phyloP scores from a whole-genome alignment of 2,113 vertebrate species.

The Zeus faber region DNA sequence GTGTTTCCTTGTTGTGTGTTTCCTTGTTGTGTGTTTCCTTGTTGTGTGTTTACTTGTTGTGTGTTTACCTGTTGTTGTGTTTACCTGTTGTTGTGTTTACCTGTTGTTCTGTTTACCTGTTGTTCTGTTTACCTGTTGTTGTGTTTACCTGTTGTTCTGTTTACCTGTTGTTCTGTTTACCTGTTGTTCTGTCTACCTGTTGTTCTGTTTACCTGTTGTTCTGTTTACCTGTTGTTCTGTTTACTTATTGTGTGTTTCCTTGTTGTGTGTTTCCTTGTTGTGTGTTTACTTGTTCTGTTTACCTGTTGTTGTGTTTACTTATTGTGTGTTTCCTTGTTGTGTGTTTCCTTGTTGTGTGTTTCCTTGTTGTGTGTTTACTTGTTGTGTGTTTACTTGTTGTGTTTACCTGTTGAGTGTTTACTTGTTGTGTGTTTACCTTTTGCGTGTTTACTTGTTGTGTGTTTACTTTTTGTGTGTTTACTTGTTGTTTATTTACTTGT shows the following conservation, averaged over 20 bases:
- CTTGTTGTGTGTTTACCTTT: slow-evolving; percentile 2
- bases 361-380: neutral
- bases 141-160: too few relatives aligned
- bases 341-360: neutral
- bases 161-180: too few relatives aligned
- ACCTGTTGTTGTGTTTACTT: neutral
- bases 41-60: neutral
- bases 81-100: neutral
- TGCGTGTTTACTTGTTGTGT: neutral
- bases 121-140: neutral
- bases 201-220: too few relatives aligned
- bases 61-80: neutral
- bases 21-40: neutral
- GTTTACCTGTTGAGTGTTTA: neutral
- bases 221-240: too few relatives aligned
- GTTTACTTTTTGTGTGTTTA: too few relatives aligned
- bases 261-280: too few relatives aligned
- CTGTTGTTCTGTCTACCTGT: too few relatives aligned
- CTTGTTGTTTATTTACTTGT: too few relatives aligned
- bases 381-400: too few relatives aligned
- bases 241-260: too few relatives aligned
- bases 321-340: slow-evolving; percentile 1
- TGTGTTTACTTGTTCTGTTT: slow-evolving; percentile 1
- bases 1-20: neutral
- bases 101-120: neutral